phyloP scores from a whole-genome alignment of 2,888 invertebrate species.

The Drosophila incognita region DNA sequence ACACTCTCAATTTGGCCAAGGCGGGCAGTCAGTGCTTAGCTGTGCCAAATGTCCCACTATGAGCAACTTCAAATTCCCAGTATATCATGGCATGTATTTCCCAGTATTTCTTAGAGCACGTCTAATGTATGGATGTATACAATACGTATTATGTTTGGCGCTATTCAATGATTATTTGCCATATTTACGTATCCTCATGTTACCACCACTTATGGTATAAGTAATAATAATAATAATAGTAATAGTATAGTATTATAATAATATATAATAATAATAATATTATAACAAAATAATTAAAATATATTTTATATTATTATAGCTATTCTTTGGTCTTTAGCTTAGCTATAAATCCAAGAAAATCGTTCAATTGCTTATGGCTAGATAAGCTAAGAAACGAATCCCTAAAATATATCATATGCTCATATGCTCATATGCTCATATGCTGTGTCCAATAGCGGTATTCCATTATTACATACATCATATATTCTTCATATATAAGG shows the following conservation, averaged over 20 bases:
- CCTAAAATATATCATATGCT: neutral
- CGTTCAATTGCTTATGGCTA: neutral
- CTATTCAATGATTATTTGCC: neutral
- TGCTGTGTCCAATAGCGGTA: neutral
- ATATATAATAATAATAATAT: neutral
- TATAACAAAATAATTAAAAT: neutral
- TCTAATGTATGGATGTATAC: neutral
- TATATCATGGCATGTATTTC: slow-evolving; percentile 22
- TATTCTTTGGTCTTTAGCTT: neutral
- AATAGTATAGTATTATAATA: neutral
- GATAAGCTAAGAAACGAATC: neutral
- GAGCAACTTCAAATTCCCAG: slow-evolving; percentile 23
- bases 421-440: neutral
- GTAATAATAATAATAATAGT: neutral
- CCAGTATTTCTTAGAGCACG: slow-evolving; percentile 28
- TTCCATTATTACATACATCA: neutral
- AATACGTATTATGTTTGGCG: neutral
- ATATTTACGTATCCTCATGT: neutral
- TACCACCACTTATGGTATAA: no score
- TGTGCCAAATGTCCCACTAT: slow-evolving; percentile 20
- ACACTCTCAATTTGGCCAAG: slow-evolving; percentile 3
- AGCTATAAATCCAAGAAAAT: neutral
- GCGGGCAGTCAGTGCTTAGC: slow-evolving; percentile 9
- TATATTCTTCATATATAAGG: neutral
- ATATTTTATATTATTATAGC: neutral